Evolutionary conservation across 1,140 invertebrate genomes (phyloP), one percentile per base, ranked within the genome.

Genomic region (Brachystomella parvula): DNA sequence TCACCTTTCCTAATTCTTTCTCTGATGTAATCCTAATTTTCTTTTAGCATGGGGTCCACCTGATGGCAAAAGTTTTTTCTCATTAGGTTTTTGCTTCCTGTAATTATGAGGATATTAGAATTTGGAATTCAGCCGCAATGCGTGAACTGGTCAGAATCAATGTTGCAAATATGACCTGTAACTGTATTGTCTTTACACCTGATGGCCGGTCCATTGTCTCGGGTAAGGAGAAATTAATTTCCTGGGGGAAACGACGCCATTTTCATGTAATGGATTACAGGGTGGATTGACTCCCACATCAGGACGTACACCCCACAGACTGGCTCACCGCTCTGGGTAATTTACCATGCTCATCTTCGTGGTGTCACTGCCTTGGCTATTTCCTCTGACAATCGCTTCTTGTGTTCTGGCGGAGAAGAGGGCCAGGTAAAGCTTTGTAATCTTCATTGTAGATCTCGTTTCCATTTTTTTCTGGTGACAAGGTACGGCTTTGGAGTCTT

Each of bases 391-490:
- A 86, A 87, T 0, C 79, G 79, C n/a, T 82, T 82, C 9, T 81
- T 95, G 47, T 82, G 95, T 39, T 92, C 87, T 66, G 92, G 92
- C 3, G 92, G 92, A 12, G 89, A 87, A 62, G 92, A 95, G 75
- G 91, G 91, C 26, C 88, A 90, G 79, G 86, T 88, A 67, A 70
- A 68, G 64, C 59, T 3, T n/a, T n/a, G n/a, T n/a, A n/a, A n/a
- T n/a, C n/a, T n/a, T n/a, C n/a, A n/a, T n/a, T n/a, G n/a, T 59
- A 44, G 33, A 24, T 53, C 21, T 64, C n/a, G n/a, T n/a, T n/a
- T n/a, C n/a, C n/a, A n/a, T n/a, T n/a, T n/a, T n/a, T n/a, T n/a
- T n/a, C n/a, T n/a, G n/a, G n/a, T n/a, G n/a, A n/a, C n/a, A 53
- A 71, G 53, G 67, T 72, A 17, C 80, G 88, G 61, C 77, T 90